These are phyloP conservation scores for Agriotes lineatus DNA, from an alignment of 2,888 invertebrate species.

Conservation along the genomic window DNA sequence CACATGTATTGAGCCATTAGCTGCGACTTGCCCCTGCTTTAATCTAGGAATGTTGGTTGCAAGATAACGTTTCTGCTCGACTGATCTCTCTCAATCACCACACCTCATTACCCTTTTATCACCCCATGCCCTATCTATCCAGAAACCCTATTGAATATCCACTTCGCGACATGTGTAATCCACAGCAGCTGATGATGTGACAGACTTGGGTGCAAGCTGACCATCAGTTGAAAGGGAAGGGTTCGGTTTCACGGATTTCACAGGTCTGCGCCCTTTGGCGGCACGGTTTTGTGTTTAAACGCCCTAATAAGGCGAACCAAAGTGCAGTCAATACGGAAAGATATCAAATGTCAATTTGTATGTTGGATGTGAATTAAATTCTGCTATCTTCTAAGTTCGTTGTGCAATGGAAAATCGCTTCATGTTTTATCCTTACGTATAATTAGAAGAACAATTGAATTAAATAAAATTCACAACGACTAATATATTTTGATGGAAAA, in stretches of 20 bases:
- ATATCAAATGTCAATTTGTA: no score
- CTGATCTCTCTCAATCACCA: constrained; percentile 61
- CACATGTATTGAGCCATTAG: neutral
- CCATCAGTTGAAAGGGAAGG: neutral
- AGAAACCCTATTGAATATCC: constrained; percentile 29
- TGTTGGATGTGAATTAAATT: no score
- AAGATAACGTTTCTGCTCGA: constrained; percentile 60
- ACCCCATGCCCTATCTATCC: constrained; percentile 45
- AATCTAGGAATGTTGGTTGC: neutral
- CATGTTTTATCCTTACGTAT: no score
- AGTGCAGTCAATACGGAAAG: no score
- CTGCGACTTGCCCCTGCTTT: neutral
- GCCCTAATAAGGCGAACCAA: no score
- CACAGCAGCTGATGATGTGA: constrained; percentile 46
- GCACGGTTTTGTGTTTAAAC: no score
- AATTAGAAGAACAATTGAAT: no score
- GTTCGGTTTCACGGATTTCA: neutral
- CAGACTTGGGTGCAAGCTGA: neutral
- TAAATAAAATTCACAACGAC: no score
- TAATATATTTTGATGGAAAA: no score
- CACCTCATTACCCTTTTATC: constrained; percentile 63
- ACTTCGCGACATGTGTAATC: constrained; percentile 51
- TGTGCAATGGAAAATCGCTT: no score
- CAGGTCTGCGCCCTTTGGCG: neutral
- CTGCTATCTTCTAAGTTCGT: no score